Conservation (phyloP, 2,113 vertebrate genomes). For the Xiphophorus couchianus region DNA sequence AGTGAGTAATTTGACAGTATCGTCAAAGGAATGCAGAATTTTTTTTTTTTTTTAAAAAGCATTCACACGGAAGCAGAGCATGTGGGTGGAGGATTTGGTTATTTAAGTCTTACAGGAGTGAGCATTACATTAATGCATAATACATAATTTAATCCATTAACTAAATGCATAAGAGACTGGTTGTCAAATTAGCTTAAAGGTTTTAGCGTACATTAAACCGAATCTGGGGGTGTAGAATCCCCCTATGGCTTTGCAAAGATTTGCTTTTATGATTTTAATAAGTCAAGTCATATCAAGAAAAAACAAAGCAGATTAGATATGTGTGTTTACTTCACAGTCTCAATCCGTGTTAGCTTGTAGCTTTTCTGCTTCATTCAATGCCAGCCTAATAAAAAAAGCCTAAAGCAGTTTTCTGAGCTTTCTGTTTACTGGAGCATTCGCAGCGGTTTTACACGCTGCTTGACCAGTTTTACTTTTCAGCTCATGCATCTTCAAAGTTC, state of each 20-base stretch:
- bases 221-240: constrained; percentile 18
- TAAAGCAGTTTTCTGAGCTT: constrained; percentile 13
- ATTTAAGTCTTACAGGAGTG: constrained; percentile 43
- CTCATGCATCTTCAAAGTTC: constrained; percentile 33
- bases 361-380: constrained; percentile 8
- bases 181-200: constrained; percentile 40
- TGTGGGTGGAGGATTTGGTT: constrained; percentile 17
- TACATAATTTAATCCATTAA: constrained; percentile 19
- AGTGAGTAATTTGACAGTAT: background rate
- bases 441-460: constrained; percentile 27
- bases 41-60: too few species aligned
- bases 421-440: constrained; percentile 34
- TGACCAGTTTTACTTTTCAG: constrained; percentile 28
- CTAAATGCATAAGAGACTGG: constrained; percentile 16
- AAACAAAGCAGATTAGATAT: background rate
- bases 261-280: constrained; percentile 27
- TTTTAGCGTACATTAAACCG: constrained; percentile 21
- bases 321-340: background rate
- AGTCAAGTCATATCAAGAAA: background rate
- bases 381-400: constrained; percentile 11
- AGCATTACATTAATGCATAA: constrained; percentile 15
- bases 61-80: background rate
- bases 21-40: too few species aligned
- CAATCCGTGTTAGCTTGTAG: background rate
- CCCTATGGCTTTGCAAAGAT: constrained; percentile 2